A percentile compares a stretch with the other conserved stretches of the same genome.
Conservation (phyloP, 2,113 vertebrate species). For the Synodontis membranacea region DNA sequence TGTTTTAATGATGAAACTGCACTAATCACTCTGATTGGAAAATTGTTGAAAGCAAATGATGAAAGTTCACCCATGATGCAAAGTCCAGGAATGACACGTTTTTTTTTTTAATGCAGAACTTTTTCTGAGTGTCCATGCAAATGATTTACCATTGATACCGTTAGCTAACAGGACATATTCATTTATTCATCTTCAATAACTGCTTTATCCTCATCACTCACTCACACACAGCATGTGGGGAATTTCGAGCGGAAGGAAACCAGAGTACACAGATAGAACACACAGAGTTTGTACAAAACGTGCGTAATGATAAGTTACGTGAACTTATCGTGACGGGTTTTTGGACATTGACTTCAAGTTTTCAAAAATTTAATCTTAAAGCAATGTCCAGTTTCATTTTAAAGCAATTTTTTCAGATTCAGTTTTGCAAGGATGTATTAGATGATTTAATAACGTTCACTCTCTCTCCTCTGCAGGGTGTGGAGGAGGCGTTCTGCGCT, state of each 20-base stretch:
- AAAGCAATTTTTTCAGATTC: too few relatives aligned
- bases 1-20: background rate
- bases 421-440: too few relatives aligned
- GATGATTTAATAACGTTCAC: too few relatives aligned
- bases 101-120: background rate
- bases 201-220: background rate
- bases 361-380: too few relatives aligned
- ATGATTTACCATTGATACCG: background rate
- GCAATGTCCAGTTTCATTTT: too few relatives aligned
- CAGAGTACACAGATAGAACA: background rate
- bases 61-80: background rate
- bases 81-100: background rate
- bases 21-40: background rate
- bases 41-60: background rate
- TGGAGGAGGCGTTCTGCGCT: too few relatives aligned
- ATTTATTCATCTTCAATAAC: background rate
- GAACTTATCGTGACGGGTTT: too few relatives aligned
- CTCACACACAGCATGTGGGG: background rate
- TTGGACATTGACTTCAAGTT: too few relatives aligned
- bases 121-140: background rate
- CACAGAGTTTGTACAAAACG: too few relatives aligned
- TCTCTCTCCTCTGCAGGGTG: too few relatives aligned
- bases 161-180: background rate
- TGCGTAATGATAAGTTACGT: too few relatives aligned
- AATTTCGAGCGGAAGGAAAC: background rate